Percentiles rank a stretch among this genome's conserved stretches.
These are phyloP conservation scores for Rhodeus uyekii DNA, from an alignment of 2,797 vertebrate genomes.

Conservation along the genomic window DNA sequence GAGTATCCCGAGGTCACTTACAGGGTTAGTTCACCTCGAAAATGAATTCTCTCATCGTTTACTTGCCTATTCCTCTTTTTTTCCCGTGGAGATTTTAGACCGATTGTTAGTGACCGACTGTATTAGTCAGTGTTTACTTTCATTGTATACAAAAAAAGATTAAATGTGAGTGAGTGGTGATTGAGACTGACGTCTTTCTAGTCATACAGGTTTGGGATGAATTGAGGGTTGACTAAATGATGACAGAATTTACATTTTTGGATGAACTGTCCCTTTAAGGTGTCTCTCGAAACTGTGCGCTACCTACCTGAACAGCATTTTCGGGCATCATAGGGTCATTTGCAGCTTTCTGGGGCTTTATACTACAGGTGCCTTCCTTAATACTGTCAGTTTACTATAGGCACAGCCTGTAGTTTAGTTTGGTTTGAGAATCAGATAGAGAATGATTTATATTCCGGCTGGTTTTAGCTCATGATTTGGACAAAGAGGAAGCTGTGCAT, in stretches of 20 bases:
- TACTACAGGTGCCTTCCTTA: not conserved
- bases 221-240: not conserved
- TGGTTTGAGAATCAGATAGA: slow-evolving; percentile 1
- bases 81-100: not conserved
- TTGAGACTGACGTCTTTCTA: not conserved
- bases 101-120: not conserved
- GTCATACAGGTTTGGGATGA: slow-evolving; percentile 1
- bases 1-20: slow-evolving; percentile 16
- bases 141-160: not conserved
- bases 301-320: not conserved
- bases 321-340: not conserved
- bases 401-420: not conserved
- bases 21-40: not conserved
- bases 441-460: not conserved
- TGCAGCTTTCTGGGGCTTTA: not conserved
- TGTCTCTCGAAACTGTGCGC: not conserved
- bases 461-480: not conserved
- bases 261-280: not conserved
- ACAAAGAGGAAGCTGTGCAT: not conserved
- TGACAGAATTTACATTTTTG: not conserved
- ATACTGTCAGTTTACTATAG: not conserved
- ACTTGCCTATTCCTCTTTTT: not conserved
- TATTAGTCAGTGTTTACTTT: not conserved
- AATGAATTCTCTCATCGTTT: not conserved
- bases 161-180: not conserved